phyloP scores from a whole-genome alignment of 2,888 invertebrate species.

The Lepetodrilus schrolli region DNA sequence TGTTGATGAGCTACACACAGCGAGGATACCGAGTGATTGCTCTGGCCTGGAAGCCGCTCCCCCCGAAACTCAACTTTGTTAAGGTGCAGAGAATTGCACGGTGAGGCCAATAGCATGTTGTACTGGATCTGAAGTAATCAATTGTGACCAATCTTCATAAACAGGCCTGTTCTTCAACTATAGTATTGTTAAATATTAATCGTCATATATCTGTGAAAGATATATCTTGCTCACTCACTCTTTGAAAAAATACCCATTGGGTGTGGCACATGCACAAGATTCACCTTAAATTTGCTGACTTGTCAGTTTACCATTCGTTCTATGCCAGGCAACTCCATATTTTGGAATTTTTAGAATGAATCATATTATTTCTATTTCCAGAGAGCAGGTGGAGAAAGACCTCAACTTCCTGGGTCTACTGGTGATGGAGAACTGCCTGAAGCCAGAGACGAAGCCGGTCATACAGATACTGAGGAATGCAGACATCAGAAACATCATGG shows the following conservation, averaged over 20 bases:
- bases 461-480: conserved; percentile 87
- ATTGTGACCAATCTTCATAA: no score
- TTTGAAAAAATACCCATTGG: neutral
- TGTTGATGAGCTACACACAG: conserved; percentile 77
- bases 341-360: no score
- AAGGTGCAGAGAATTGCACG: conserved; percentile 74
- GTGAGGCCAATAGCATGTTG: no score
- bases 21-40: conserved; percentile 78
- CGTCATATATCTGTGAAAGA: no score
- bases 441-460: conserved; percentile 88
- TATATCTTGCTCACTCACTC: no score
- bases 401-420: conserved; percentile 90
- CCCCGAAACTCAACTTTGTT: conserved; percentile 74
- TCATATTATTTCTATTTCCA: conserved; percentile 35
- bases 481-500: conserved; percentile 91
- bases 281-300: no score
- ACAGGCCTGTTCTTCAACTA: no score
- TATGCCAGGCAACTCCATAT: no score
- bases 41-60: conserved; percentile 76
- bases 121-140: no score
- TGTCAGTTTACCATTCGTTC: no score
- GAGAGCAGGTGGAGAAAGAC: conserved; percentile 82
- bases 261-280: no score
- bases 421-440: conserved; percentile 94
- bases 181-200: no score